Evolutionary conservation across 2,797 vertebrate species (phyloP).

Genomic region (Phrynocephalus vlangalii): DNA sequence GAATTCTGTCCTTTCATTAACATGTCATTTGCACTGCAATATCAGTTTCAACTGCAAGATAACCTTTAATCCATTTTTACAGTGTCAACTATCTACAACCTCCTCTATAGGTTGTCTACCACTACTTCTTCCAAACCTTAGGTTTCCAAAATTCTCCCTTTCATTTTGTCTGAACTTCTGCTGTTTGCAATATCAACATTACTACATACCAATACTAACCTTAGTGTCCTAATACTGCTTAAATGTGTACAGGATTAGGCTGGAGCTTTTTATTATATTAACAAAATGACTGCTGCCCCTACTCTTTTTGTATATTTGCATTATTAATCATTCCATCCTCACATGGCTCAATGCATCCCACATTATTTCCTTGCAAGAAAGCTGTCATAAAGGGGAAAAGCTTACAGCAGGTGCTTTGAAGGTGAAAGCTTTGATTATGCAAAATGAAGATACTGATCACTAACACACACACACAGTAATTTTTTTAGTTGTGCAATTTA

Average conservation of each 20-base stretch:
- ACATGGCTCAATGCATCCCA: not conserved
- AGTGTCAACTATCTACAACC: not conserved
- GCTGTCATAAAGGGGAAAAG: not conserved
- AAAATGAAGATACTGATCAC: not conserved
- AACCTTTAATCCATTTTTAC: not conserved
- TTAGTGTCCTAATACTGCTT: not conserved
- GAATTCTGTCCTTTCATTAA: not conserved
- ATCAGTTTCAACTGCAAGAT: not conserved
- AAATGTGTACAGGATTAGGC: not conserved
- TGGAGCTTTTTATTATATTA: not conserved
- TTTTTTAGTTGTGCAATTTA: not conserved
- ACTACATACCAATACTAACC: not conserved
- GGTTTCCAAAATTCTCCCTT: not conserved
- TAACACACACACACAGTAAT: not conserved
- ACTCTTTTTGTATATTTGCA: not conserved
- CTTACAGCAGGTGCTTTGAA: not conserved
- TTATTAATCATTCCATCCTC: not conserved
- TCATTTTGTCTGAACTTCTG: not conserved
- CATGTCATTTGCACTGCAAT: not conserved
- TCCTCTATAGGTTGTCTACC: no score
- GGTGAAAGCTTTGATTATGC: not conserved
- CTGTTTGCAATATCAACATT: not conserved
- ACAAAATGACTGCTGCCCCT: not conserved
- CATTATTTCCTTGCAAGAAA: not conserved
- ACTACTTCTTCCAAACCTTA: not conserved